phyloP scores from a whole-genome alignment of 2,113 vertebrate species.

The Silurus meridionalis region DNA sequence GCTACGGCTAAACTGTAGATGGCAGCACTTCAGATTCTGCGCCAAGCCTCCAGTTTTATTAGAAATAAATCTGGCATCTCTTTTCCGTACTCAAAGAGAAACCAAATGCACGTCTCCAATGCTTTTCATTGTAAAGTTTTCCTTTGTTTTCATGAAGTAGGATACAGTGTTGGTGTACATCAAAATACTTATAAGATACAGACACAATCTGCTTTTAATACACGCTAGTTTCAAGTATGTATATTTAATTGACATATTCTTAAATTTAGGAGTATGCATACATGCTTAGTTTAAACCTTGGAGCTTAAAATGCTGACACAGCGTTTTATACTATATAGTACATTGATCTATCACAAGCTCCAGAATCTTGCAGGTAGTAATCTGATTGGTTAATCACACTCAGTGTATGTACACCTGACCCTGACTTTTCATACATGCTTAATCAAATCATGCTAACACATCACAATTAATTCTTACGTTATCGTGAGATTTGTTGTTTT shows the following conservation, averaged over 20 bases:
- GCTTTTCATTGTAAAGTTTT: background rate
- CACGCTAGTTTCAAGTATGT: background rate
- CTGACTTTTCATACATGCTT: background rate
- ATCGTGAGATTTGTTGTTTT: background rate
- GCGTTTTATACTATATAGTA: background rate
- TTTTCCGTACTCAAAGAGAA: background rate
- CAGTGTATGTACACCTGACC: background rate
- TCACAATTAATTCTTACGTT: background rate
- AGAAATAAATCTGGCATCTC: too few species aligned
- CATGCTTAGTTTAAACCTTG: background rate
- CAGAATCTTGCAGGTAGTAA: background rate
- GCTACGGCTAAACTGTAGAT: background rate
- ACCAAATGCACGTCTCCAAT: background rate
- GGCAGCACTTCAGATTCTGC: background rate
- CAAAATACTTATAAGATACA: background rate
- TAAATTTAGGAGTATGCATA: too few species aligned
- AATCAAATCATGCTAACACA: background rate
- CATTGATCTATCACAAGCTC: background rate
- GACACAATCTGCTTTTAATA: background rate
- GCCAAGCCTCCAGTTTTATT: too few species aligned
- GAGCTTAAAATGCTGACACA: too few species aligned
- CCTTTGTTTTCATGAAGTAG: background rate
- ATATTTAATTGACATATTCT: background rate
- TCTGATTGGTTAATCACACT: background rate
- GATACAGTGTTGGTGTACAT: background rate